Evolutionary conservation across 2,113 vertebrate genomes (phyloP).

Genomic region (Siniperca knerii): DNA sequence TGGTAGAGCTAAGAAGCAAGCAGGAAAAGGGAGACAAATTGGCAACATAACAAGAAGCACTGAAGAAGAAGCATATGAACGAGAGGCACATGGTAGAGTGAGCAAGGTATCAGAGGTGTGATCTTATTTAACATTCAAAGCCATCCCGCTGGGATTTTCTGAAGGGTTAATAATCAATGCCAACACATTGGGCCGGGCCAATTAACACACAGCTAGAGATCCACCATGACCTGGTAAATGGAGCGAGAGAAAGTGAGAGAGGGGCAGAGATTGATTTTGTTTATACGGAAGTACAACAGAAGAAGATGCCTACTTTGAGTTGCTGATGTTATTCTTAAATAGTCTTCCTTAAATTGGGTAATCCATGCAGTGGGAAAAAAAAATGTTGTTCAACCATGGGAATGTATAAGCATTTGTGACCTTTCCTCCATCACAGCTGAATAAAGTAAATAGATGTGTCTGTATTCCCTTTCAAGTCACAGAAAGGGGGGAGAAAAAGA

Average conservation of each 20-base stretch:
- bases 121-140: slow-evolving; percentile 44
- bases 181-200: slow-evolving; percentile 34
- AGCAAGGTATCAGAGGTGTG: slow-evolving; percentile 24
- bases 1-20: background rate
- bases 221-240: slow-evolving; percentile 51
- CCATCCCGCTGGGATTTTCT: slow-evolving; percentile 52
- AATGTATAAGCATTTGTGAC: background rate
- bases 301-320: slow-evolving; percentile 12
- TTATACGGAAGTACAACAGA: slow-evolving; percentile 22
- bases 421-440: slow-evolving; percentile 11
- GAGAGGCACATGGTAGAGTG: slow-evolving; percentile 6
- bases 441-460: background rate
- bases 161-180: slow-evolving; percentile 65
- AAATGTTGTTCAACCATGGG: background rate
- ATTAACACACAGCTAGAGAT: slow-evolving; percentile 64
- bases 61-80: slow-evolving; percentile 1
- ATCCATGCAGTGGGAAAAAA: background rate
- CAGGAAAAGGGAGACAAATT: background rate
- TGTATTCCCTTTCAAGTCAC: background rate
- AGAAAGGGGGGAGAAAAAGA: background rate
- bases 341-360: slow-evolving; percentile 13
- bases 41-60: slow-evolving; percentile 1
- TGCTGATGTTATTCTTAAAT: slow-evolving; percentile 38
- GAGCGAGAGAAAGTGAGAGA: slow-evolving; percentile 22
- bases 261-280: slow-evolving; percentile 53